Percentiles rank a stretch among this genome's conserved stretches.
Conservation (phyloP, 2,797 vertebrate species). For the Mallotus villosus region DNA sequence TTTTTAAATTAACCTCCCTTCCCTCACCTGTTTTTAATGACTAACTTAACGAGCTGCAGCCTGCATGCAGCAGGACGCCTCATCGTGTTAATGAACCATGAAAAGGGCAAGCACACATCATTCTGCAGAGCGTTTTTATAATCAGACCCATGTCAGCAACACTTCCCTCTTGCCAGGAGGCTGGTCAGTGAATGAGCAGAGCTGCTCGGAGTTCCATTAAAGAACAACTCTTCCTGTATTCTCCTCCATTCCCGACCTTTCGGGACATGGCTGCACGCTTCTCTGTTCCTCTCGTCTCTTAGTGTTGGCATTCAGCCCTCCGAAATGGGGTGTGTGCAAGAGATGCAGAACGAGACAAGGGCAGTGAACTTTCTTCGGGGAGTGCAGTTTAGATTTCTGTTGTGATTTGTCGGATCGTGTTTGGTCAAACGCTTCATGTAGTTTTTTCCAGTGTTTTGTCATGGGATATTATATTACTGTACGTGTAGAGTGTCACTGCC, state of each 20-base stretch:
- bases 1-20: constrained; percentile 66
- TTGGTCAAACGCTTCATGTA: too few relatives aligned
- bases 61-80: constrained; percentile 73
- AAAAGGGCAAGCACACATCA: constrained; percentile 76
- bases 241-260: constrained; percentile 21
- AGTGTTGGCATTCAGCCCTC: neutral
- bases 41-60: constrained; percentile 78
- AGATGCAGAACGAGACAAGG: neutral
- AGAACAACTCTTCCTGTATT: neutral
- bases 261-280: neutral
- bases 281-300: neutral
- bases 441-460: too few relatives aligned
- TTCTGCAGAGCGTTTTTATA: constrained; percentile 68
- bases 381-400: too few relatives aligned
- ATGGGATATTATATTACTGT: too few relatives aligned
- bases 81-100: constrained; percentile 79
- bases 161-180: constrained; percentile 44
- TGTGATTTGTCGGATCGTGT: too few relatives aligned
- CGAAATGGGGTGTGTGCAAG: neutral
- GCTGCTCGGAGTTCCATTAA: constrained; percentile 54
- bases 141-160: constrained; percentile 60
- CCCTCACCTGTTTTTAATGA: constrained; percentile 74
- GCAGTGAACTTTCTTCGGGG: neutral
- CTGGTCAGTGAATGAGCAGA: constrained; percentile 53
- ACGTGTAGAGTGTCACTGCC: too few relatives aligned